Conservation (phyloP, 2,113 vertebrate species). For the Perca schrenkii region DNA sequence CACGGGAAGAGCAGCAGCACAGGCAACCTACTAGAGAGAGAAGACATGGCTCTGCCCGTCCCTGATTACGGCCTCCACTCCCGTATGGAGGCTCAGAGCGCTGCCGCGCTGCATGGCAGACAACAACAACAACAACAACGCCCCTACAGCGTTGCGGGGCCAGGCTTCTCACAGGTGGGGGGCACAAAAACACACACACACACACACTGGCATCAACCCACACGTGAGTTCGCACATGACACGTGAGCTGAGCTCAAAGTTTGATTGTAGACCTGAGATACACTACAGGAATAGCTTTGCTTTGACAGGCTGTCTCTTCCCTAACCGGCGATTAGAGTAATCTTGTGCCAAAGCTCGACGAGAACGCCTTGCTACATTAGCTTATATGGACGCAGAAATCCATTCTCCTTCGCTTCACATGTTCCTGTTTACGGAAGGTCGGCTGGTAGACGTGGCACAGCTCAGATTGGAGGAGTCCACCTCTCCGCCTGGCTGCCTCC, state of each 20-base stretch:
- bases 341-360: not conserved
- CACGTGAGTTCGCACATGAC: conserved; percentile 17
- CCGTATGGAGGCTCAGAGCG: conserved; percentile 84
- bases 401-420: conserved; percentile 7
- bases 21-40: conserved; percentile 95
- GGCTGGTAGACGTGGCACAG: conserved; percentile 19
- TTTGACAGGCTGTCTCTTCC: conserved; percentile 26
- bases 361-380: conserved; percentile 40
- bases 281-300: conserved; percentile 12
- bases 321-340: not conserved
- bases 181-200: not conserved
- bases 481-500: conserved; percentile 10
- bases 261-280: not conserved
- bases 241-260: conserved; percentile 7
- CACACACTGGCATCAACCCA: conserved; percentile 19
- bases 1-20: conserved; percentile 97
- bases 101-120: conserved; percentile 84
- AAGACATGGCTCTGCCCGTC: conserved; percentile 86
- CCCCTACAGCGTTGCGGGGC: conserved; percentile 92
- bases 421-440: not conserved
- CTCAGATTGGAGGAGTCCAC: conserved; percentile 10
- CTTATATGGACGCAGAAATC: conserved; percentile 39
- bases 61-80: conserved; percentile 88
- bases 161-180: conserved; percentile 93
- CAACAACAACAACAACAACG: conserved; percentile 81